Percentiles rank a stretch among this genome's conserved stretches.
These are phyloP conservation scores for Caenorhabditis elegans DNA, from an alignment of 1,140 invertebrate species.

Conservation along the genomic window WBcel235 BX284603.4:10933501-10934000, in stretches of 20 bases:
- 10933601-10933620: neutral
- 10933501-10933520: too few relatives aligned
- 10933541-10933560: too few relatives aligned
- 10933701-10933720: conserved; percentile 36
- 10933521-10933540: too few relatives aligned
- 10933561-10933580: too few relatives aligned
- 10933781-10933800: conserved; percentile 69
- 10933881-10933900: conserved; percentile 86
- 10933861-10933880: conserved; percentile 72
- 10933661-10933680: conserved; percentile 19
- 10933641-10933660: conserved; percentile 40
- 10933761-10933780: conserved; percentile 51
- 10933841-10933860: neutral
- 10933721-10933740: neutral
- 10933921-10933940: too few relatives aligned
- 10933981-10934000: too few relatives aligned
- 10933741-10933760: neutral
- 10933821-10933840: conserved; percentile 60
- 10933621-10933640: too few relatives aligned
- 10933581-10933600: too few relatives aligned
- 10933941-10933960: too few relatives aligned
- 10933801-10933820: conserved; percentile 72
- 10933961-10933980: neutral
- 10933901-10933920: conserved; percentile 71
- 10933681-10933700: conserved; percentile 37